Percentiles rank a stretch among this genome's conserved stretches.
Evolutionary conservation across 2,797 vertebrate genomes (phyloP).

Genomic region (Sebastes hubbsi): DNA sequence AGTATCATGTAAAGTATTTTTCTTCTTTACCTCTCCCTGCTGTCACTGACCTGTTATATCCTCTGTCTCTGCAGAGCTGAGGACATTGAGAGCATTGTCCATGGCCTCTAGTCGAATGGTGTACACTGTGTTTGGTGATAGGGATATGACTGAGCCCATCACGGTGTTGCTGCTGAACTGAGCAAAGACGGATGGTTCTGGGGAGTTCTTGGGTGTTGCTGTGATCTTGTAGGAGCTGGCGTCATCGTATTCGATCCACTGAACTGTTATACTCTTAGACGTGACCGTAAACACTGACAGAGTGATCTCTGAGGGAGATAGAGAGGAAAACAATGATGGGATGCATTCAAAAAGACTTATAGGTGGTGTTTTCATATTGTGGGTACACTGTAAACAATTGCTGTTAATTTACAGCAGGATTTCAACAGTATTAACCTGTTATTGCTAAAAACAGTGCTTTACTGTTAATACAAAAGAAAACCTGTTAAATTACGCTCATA

Average conservation of each 20-base stretch:
- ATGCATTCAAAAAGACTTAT: not conserved
- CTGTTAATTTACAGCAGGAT: no score
- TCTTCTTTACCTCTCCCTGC: not conserved
- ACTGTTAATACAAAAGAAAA: no score
- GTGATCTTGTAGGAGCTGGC: slow-evolving; percentile 84
- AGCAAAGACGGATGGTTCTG: slow-evolving; percentile 60
- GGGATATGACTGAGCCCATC: slow-evolving; percentile 81
- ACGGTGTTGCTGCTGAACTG: slow-evolving; percentile 78
- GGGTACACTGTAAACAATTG: no score
- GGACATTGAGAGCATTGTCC: slow-evolving; percentile 72
- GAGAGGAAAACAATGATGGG: not conserved
- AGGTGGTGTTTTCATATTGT: not conserved
- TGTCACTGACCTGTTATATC: slow-evolving; percentile 77
- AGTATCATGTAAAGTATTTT: not conserved
- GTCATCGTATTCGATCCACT: slow-evolving; percentile 73
- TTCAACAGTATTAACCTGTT: no score
- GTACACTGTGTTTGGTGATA: slow-evolving; percentile 83
- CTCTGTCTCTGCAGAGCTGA: slow-evolving; percentile 74
- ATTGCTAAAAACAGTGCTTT: no score
- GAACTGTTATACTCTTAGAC: slow-evolving; percentile 83
- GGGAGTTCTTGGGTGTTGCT: slow-evolving; percentile 76
- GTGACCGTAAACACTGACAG: slow-evolving; percentile 83
- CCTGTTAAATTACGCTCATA: no score
- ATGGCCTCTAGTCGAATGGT: slow-evolving; percentile 82
- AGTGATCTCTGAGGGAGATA: slow-evolving; percentile 72